phyloP scores from a whole-genome alignment of 2,113 vertebrate species.

The Poeciliopsis prolifica region DNA sequence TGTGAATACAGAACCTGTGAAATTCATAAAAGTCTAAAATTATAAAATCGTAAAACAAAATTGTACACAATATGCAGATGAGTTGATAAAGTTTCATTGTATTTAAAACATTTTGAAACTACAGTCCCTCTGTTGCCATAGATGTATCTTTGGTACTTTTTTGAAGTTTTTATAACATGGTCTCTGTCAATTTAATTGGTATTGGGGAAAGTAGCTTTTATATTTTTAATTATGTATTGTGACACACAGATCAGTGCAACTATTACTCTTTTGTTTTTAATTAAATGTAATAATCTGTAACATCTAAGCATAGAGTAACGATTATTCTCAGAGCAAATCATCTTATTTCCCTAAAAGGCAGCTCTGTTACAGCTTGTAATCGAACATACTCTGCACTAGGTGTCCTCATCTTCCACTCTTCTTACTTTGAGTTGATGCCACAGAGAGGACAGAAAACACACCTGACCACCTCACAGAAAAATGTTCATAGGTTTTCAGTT shows the following conservation, averaged over 20 bases:
- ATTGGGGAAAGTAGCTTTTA: background rate
- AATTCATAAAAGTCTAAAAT: background rate
- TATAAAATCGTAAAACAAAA: background rate
- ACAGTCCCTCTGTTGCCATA: background rate
- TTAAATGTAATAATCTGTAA: background rate
- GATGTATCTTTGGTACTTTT: background rate
- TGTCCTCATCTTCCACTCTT: constrained; percentile 48
- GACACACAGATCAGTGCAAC: no score
- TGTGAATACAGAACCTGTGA: background rate
- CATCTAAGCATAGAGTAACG: background rate
- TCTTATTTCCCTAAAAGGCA: background rate
- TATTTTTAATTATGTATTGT: background rate
- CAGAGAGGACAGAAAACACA: constrained; percentile 2
- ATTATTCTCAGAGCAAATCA: background rate
- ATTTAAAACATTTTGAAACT: background rate
- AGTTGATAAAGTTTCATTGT: background rate
- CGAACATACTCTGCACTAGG: constrained; percentile 45
- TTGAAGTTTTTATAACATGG: background rate
- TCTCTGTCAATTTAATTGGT: background rate
- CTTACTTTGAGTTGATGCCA: background rate
- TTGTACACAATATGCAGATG: background rate
- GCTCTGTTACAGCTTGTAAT: background rate
- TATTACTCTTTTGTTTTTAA: background rate
- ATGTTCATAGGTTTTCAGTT: constrained; percentile 9
- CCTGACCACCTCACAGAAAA: constrained; percentile 5